A percentile compares a stretch with the other conserved stretches of the same genome.
phyloP scores from a whole-genome alignment of 2,113 vertebrate genomes.

The Aplodontia rufa region DNA sequence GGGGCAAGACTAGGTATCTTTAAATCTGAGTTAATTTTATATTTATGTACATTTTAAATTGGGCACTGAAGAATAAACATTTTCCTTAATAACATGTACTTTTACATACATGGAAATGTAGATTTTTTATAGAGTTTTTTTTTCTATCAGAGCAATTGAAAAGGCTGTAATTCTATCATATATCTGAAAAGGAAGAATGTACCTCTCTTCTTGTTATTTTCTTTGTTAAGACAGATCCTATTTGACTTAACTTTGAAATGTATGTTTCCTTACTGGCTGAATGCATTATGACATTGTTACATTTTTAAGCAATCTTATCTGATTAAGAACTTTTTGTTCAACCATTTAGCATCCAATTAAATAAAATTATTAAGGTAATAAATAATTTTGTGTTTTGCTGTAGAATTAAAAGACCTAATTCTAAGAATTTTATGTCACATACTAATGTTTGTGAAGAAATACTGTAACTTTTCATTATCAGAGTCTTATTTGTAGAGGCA shows the following conservation, averaged over 20 bases:
- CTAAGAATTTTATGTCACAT: background rate
- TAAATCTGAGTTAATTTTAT: background rate
- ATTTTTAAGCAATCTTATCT: conserved; percentile 27
- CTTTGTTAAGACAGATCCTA: background rate
- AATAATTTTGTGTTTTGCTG: background rate
- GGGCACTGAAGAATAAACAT: background rate
- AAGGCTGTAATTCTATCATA: background rate
- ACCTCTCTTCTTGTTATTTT: background rate
- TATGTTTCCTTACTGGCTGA: background rate
- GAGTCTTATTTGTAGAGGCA: background rate
- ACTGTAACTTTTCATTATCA: background rate
- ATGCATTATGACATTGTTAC: background rate
- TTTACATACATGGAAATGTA: background rate
- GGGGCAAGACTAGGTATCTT: background rate
- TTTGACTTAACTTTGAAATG: conserved; percentile 8
- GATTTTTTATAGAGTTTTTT: background rate
- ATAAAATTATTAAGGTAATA: background rate
- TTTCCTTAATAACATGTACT: background rate
- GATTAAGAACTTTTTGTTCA: background rate
- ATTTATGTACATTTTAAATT: conserved; percentile 2
- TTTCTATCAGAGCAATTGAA: background rate
- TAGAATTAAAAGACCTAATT: conserved; percentile 19
- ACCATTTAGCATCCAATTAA: background rate
- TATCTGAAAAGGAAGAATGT: background rate
- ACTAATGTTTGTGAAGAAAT: conserved; percentile 14